These are phyloP conservation scores for Scolopax bukidnonensis DNA, from an alignment of 2,797 vertebrate species.

Conservation along the genomic window DNA sequence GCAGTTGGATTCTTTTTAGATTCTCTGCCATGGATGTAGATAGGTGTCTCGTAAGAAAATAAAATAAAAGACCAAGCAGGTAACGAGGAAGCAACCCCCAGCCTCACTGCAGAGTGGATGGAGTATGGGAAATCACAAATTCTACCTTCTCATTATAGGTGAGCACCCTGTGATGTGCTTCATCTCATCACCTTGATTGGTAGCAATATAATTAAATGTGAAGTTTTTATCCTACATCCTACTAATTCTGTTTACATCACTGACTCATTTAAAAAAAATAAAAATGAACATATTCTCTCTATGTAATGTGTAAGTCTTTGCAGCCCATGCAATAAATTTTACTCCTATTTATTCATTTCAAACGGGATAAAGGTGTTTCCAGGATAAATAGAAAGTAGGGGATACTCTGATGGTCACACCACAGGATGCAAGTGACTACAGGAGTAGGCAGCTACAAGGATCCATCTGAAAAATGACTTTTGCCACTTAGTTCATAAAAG, in stretches of 20 bases:
- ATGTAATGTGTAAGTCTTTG: background rate
- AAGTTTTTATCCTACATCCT: background rate
- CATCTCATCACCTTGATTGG: background rate
- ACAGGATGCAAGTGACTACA: background rate
- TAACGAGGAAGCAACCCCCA: background rate
- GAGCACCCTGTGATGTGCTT: background rate
- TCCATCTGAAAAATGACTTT: background rate
- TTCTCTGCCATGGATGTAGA: background rate
- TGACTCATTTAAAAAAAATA: background rate
- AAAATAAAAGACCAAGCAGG: background rate
- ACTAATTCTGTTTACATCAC: background rate
- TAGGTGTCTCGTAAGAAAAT: background rate
- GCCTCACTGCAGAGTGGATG: background rate
- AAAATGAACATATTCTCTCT: rapidly evolving
- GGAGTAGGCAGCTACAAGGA: background rate
- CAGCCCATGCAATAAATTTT: background rate
- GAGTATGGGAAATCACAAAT: background rate
- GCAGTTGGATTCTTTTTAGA: background rate
- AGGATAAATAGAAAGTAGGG: background rate
- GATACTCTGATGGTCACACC: background rate
- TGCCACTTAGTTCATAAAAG: background rate
- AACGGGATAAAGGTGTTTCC: background rate
- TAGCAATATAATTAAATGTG: background rate
- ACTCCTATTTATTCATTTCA: background rate
- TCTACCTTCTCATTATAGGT: background rate